Percentiles rank a stretch among this genome's conserved stretches.
These are phyloP conservation scores for Bubo scandiacus DNA, from an alignment of 2,113 vertebrate genomes.

Conservation along the genomic window DNA sequence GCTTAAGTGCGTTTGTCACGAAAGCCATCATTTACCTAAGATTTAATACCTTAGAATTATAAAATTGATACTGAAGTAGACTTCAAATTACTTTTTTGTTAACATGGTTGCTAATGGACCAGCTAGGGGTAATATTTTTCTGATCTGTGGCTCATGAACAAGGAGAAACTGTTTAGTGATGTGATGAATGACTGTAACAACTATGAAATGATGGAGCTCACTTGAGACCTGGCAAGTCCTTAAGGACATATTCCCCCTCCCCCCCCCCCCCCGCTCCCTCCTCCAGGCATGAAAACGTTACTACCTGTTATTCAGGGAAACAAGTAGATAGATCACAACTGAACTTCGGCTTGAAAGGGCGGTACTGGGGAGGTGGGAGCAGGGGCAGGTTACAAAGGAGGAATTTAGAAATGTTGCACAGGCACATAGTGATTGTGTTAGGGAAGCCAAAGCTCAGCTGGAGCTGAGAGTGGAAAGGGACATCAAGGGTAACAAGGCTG, in stretches of 20 bases:
- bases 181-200: neutral
- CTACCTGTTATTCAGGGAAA: neutral
- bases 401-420: neutral
- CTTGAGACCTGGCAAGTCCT: neutral
- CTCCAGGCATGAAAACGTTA: neutral
- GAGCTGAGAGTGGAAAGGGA: neutral
- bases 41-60: neutral
- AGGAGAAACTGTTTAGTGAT: neutral
- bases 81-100: neutral
- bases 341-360: neutral
- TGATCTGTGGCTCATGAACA: neutral
- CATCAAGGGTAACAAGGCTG: neutral
- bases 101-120: neutral
- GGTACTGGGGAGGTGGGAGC: neutral
- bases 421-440: neutral
- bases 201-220: neutral
- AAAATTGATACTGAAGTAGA: neutral
- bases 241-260: neutral
- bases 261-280: accelerated
- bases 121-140: neutral
- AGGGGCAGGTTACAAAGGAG: neutral
- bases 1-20: neutral
- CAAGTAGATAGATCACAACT: neutral
- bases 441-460: neutral
- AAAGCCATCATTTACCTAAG: neutral